Evolutionary conservation across 1,140 invertebrate species (phyloP).

Genomic region (Calycopis cecrops): DNA sequence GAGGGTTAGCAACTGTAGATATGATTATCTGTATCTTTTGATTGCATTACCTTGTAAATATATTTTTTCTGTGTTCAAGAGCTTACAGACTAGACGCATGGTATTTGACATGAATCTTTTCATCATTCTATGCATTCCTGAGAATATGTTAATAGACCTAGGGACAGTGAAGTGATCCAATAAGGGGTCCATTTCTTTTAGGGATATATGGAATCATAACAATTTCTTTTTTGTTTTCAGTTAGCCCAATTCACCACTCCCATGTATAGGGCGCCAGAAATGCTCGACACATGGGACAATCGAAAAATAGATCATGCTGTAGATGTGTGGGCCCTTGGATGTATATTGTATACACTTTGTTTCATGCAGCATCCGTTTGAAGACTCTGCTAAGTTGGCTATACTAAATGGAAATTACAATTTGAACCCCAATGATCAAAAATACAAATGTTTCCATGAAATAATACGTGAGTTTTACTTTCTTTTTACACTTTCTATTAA

Average conservation of each 20-base stretch:
- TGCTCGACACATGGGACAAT: slow-evolving; percentile 98
- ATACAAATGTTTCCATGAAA: slow-evolving; percentile 90
- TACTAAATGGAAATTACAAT: slow-evolving; percentile 96
- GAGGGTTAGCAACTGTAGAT: too few species aligned
- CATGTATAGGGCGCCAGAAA: slow-evolving; percentile 95
- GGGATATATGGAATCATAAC: too few species aligned
- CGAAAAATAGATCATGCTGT: slow-evolving; percentile 90
- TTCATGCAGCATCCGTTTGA: slow-evolving; percentile 98
- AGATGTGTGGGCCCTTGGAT: slow-evolving; percentile 98
- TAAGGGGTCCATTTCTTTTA: too few species aligned
- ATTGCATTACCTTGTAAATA: too few species aligned
- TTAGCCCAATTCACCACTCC: slow-evolving; percentile 83
- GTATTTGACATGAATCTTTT: too few species aligned
- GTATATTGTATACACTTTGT: slow-evolving; percentile 94
- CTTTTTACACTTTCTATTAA: background rate
- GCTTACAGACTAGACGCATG: too few species aligned
- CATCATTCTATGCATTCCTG: too few species aligned
- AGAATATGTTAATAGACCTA: too few species aligned
- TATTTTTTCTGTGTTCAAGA: too few species aligned
- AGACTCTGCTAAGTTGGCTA: slow-evolving; percentile 95
- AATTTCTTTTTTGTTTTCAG: slow-evolving; percentile 37
- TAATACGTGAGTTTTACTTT: slow-evolving; percentile 84
- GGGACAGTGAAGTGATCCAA: too few species aligned
- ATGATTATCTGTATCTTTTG: too few species aligned
- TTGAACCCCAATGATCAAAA: slow-evolving; percentile 87